Base-by-base conservation (phyloP, 2,797 vertebrate genomes). In the Florisuga fusca region DNA sequence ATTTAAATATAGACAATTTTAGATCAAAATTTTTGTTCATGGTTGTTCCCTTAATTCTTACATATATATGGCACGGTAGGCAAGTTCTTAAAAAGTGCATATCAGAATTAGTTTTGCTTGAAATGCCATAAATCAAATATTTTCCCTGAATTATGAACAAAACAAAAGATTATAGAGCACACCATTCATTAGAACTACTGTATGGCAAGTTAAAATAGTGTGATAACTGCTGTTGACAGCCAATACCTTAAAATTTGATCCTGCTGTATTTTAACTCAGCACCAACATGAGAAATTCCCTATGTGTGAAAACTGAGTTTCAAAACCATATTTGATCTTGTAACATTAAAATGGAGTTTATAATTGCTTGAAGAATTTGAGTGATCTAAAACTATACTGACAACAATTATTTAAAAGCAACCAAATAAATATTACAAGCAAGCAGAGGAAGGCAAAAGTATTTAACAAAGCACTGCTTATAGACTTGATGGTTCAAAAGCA, bases 1-100 rank as follows among this genome's bases (percentile, higher is more conserved):
- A 13, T 69, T 46, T 76, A 90, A 95, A 88, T 77, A 58, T 57
- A 73, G 41, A 38, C 45, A 53, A n/a, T 67, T 96, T 82, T 25
- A 92, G 81, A 87, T 81, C 9, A 91, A 77, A 12, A 91, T 67
- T 91, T 85, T 91, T 84, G 17, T n/a, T 91, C 10, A 33, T 79
- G 33, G 46, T 67, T 93, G 2, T 83, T 87, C 63, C n/a, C 16
- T 59, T 68, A 71, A 77, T 31, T 81, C 21, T 89, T 88, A 51
- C 7, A 27, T 41, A 11, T 26, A 69, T 63, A 11, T 83, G 17
- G 4, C 12, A 9, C 72, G 17, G 57, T 26, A 45, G 18, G 12
- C 1, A 22, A 59, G 41, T 46, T 57, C 53, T 51, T 51, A 87
- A 67, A 94, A 63, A 66, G 13, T 23, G 79, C 45, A 31, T 43